Evolutionary conservation across 37 sponge, comb jelly and placozoan species (phyloP), one percentile per base, ranked within the genome.

Genomic region (Cliona cf. orientalis): DNA sequence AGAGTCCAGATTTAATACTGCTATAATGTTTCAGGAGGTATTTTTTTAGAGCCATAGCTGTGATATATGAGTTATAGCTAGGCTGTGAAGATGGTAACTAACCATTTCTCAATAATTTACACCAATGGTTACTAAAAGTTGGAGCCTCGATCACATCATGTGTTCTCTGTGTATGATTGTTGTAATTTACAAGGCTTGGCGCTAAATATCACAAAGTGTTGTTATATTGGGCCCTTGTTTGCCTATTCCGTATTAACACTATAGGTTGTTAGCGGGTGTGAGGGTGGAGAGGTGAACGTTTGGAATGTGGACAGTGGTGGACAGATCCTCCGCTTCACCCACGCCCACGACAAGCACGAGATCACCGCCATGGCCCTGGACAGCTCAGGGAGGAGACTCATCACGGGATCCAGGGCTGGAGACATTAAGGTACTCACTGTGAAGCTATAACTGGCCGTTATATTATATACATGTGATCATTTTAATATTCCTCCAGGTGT

Each of bases 351-450:
- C 17, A 58, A 86, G 23, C 42, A 91, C 14, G 97, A 96, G 72
- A 75, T 99, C 66, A 96, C 99, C n/a, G 83, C 85, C 42, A 84
- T 99, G 91, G 42, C 66, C 34, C 37, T 99, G 42, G 99, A 96
- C 74, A 66, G 37, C 36, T 63, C 69, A 19, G 97, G 92, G 9
- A 46, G 87, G 36, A 64, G 93, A 36, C 77, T 99, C 28, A 45
- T 99, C 69, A 99, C 97, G 38, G 97, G 95, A 11, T 90, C 97
- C 35, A 74, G 95, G 1, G 75, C 65, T 5, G 99, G 99, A 63
- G 86, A 92, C 43, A 79, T 96, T 19, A 99, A 94, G 88, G 97
- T 93, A 31, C 80, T 69, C 9, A 61, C n/a, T n/a, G n/a, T n/a
- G n/a, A n/a, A n/a, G n/a, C n/a, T n/a, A n/a, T 61, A n/a, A 61